Evolutionary conservation across 1,140 invertebrate genomes (phyloP), one percentile per base, ranked within the genome.

Genomic region (Chionoecetes opilio): DNA sequence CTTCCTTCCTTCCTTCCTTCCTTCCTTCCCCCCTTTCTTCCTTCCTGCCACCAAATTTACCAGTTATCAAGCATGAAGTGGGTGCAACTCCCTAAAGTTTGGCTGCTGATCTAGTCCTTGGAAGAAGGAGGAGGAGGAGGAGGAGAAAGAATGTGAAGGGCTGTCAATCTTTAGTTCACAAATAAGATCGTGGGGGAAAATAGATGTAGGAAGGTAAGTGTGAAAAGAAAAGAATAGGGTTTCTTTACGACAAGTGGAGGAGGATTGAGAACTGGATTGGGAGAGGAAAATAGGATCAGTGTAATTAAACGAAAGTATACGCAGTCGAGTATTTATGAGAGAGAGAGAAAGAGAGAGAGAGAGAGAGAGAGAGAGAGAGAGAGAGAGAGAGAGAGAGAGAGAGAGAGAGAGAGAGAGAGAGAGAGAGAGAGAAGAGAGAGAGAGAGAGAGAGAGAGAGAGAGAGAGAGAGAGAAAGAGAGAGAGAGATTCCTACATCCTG

Each of bases 311-410:
- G n/a, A n/a, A n/a, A n/a, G n/a, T n/a, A n/a, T n/a, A n/a, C n/a
- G n/a, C n/a, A n/a, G n/a, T n/a, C n/a, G 34, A 46, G 88, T 26
- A 3, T 1, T 29, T 3, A 17, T 37, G 35, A 6, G 35, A 37
- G 88, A 46, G 88, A 90, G 37, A 90, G 88, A 46, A 37, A 46
- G 88, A 90, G 37, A 90, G 37, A 46, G 88, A 46, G 88, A 90
- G 88, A 90, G 88, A 46, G 34, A 29, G 34, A 26, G 38, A 38
- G 37, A 37, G 38, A 63, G 38, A 31, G 38, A 75, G 63, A 75
- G 63, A 46, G 63, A 75, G 63, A 21, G 21, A 26, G 46, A 63
- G 53, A 34, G 32, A 14, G 0, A 29, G 14, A 35, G 29, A 11
- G 3, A 46, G 37, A 90, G 11, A 21, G 3, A 0, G n/a, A 3